phyloP scores from a whole-genome alignment of 1,140 invertebrate species.

The Nomia melanderi region DNA sequence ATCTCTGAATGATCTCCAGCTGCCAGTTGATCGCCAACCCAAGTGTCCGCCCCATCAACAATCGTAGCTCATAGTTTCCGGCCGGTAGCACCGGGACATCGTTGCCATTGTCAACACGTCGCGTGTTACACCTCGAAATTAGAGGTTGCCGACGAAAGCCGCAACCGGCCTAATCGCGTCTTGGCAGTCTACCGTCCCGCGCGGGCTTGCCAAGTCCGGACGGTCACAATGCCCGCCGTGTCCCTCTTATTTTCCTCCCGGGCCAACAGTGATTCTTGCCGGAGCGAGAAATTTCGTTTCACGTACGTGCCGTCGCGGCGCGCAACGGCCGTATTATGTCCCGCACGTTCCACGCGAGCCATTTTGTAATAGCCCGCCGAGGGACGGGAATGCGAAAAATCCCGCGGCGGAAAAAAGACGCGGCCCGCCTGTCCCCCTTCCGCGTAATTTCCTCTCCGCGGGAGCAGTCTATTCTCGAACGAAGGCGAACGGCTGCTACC shows the following conservation, averaged over 20 bases:
- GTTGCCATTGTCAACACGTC: conserved; percentile 28
- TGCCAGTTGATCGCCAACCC: no score
- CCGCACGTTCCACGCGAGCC: conserved; percentile 34
- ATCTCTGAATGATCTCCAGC: no score
- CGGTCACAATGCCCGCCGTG: conserved; percentile 20
- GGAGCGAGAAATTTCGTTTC: conserved; percentile 41
- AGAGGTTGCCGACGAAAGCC: conserved; percentile 7
- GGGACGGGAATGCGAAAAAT: conserved; percentile 38
- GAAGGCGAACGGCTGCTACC: background rate
- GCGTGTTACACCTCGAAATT: conserved; percentile 17
- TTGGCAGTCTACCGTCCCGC: conserved; percentile 29
- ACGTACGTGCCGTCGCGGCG: conserved; percentile 34
- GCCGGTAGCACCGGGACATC: background rate
- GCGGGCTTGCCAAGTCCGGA: conserved; percentile 39
- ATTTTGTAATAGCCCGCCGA: conserved; percentile 37
- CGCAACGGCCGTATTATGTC: conserved; percentile 26
- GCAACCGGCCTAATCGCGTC: conserved; percentile 27
- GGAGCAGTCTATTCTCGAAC: background rate
- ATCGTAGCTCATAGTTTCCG: no score
- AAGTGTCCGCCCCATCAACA: no score
- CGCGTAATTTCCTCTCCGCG: background rate
- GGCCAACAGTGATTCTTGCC: conserved; percentile 39
- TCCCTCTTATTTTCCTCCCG: conserved; percentile 21
- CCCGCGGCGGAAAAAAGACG: background rate
- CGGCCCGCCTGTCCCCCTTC: background rate